A percentile compares a stretch with the other conserved stretches of the same genome.
Conservation (phyloP, 1,140 invertebrate species). For the Drosophila nigromelanica region DNA sequence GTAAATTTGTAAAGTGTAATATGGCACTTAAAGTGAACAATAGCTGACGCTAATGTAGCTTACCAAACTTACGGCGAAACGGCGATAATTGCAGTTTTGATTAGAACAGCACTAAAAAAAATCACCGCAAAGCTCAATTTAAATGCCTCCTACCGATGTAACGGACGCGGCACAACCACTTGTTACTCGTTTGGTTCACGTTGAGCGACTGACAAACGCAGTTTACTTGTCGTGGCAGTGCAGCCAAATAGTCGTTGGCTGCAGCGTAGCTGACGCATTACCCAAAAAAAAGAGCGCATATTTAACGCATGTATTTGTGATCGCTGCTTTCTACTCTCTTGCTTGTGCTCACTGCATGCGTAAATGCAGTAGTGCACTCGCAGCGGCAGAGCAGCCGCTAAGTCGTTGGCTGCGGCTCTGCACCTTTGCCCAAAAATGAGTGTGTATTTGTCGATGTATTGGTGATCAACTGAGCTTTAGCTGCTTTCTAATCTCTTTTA, state of each 20-base stretch:
- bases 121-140: conserved; percentile 34
- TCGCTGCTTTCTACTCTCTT: conserved; percentile 2
- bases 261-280: not conserved
- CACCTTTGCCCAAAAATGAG: not conserved
- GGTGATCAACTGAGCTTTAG: not conserved
- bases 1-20: conserved; percentile 53
- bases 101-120: conserved; percentile 10
- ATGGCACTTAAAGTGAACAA: conserved; percentile 20
- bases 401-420: not conserved
- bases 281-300: conserved; percentile 5
- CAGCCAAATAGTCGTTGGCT: not conserved
- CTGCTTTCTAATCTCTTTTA: not conserved
- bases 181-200: conserved; percentile 52
- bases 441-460: not conserved
- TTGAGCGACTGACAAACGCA: conserved; percentile 54
- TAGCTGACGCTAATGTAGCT: conserved; percentile 2
- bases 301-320: not conserved
- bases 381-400: not conserved
- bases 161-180: not conserved
- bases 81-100: conserved; percentile 41
- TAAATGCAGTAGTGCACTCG: not conserved
- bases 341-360: not conserved
- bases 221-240: not conserved
- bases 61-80: conserved; percentile 22
- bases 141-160: conserved; percentile 20